These are phyloP conservation scores for Andrena marginata DNA, from an alignment of 2,888 invertebrate genomes.

Conservation along the genomic window DNA sequence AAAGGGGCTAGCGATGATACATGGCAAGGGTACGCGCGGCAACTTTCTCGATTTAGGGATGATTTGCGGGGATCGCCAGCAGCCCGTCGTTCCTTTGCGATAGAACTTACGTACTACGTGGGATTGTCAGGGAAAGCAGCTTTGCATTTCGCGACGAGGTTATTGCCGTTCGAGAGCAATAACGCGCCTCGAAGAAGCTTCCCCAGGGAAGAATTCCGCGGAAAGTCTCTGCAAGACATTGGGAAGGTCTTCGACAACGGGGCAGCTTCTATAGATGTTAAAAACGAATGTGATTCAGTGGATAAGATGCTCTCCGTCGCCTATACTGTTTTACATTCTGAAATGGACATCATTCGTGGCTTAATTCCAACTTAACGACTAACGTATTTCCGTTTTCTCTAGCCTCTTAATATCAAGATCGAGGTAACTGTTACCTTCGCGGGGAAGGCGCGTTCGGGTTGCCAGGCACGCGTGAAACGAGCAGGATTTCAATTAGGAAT, in stretches of 20 bases:
- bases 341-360: too few species aligned
- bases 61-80: slow-evolving; percentile 66
- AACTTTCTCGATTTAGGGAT: slow-evolving; percentile 80
- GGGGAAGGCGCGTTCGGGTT: too few species aligned
- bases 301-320: too few species aligned
- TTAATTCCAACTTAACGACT: too few species aligned
- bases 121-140: slow-evolving; percentile 1
- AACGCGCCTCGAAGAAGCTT: slow-evolving; percentile 4
- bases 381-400: too few species aligned
- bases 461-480: too few species aligned
- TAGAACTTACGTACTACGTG: slow-evolving; percentile 6
- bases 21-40: slow-evolving; percentile 60
- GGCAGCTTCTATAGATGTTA: too few species aligned
- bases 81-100: slow-evolving; percentile 39
- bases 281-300: too few species aligned
- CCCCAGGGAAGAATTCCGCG: not conserved
- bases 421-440: too few species aligned
- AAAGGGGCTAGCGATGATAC: slow-evolving; percentile 45
- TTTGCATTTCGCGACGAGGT: slow-evolving; percentile 55
- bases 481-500: not conserved
- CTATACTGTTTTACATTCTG: too few species aligned
- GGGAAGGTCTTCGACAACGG: too few species aligned
- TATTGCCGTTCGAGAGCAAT: slow-evolving; percentile 31
- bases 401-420: too few species aligned
- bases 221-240: not conserved